Base-by-base conservation (phyloP, 2,888 invertebrate genomes). In the Drosophila vallismaia region DNA sequence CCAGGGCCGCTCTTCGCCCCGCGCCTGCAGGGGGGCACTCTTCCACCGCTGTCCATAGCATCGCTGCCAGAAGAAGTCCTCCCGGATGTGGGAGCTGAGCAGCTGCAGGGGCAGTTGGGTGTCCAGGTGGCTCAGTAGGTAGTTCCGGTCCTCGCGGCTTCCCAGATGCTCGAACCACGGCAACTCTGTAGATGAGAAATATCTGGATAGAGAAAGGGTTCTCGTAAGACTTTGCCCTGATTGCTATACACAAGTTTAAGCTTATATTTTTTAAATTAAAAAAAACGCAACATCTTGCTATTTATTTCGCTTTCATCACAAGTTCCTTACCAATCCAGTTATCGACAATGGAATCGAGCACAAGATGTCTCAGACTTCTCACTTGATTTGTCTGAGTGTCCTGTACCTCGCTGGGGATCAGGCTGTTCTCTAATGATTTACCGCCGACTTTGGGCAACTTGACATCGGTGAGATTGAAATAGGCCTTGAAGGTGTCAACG, bases 31-130 rank as follows among this genome's bases (percentile, higher is more conserved):
- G 4, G 83, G 80, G 26, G 79, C 59, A 33, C 74, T 55, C 56
- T 89, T 84, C 92, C 92, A 92, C 46, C 91, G 90, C 52, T 88
- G 80, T 50, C 77, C 86, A 51, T 88, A 92, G 78, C 90, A 86
- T 45, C 90, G 85, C 6, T 84, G 86, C 92, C 92, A 92, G 72
- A 92, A 92, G 79, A 87, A 88, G 70, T 92, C 90, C 28, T 90
- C 90, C 36, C 83, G 88, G 33, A 92, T 91, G 76, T 90, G 85
- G 12, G 75, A 56, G 74, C 89, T 89, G 66, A 91, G 87, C 64
- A 89, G 76, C 75, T 90, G 88, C 33, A 92, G 74, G 33, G 92
- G 90, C 57, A 91, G 74, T 71, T 87, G 86, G 8, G 89, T 83
- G 79, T 89, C 87, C 71, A 92, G 72, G 71, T 91, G 88, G 63